Evolutionary conservation across 2,113 vertebrate species (phyloP).

Genomic region (Antechinus stuartii): DNA sequence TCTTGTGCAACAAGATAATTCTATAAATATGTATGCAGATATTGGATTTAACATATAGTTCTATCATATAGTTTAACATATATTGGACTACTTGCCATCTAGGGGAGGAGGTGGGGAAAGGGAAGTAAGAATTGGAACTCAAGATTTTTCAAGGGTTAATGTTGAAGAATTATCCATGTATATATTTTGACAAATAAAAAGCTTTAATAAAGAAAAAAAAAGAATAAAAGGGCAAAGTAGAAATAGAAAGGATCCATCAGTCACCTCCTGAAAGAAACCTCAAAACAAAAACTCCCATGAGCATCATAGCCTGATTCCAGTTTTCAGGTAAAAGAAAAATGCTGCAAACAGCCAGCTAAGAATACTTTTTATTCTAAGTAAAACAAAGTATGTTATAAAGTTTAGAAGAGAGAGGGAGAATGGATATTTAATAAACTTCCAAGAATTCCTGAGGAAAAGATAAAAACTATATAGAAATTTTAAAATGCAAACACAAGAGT

Average conservation of each 20-base stretch:
- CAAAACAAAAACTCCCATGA: background rate
- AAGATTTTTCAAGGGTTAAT: no score
- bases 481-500: background rate
- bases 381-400: background rate
- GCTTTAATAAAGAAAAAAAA: no score
- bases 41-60: no score
- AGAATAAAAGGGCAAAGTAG: background rate
- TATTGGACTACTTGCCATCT: no score
- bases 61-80: no score
- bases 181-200: no score
- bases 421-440: background rate
- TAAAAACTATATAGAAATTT: background rate
- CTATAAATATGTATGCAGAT: no score
- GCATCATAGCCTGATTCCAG: background rate
- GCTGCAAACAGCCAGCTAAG: background rate
- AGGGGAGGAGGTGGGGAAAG: no score
- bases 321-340: background rate
- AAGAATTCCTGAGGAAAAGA: background rate
- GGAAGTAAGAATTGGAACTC: no score
- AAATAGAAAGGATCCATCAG: background rate
- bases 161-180: no score
- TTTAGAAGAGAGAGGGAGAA: no score
- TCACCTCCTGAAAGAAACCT: background rate
- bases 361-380: background rate
- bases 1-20: no score